Conservation (phyloP, 2,113 vertebrate species). For the Xenus cinereus region DNA sequence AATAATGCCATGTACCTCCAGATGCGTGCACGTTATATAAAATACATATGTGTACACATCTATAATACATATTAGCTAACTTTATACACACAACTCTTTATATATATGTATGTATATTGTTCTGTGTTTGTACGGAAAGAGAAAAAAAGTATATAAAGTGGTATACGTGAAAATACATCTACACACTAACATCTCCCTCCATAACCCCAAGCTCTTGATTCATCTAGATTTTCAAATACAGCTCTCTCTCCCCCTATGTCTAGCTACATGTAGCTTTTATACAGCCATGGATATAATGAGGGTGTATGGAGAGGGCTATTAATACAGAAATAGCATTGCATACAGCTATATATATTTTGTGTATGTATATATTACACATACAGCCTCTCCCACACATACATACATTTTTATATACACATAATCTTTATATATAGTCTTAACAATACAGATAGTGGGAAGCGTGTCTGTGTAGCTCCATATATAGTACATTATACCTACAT, state of each 20-base stretch:
- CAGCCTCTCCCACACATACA: background rate
- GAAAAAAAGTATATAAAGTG: background rate
- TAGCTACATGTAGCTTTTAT: background rate
- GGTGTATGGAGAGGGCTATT: no score
- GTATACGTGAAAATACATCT: background rate
- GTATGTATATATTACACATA: background rate
- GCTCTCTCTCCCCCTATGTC: background rate
- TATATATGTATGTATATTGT: background rate
- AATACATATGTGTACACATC: background rate
- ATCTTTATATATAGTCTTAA: background rate
- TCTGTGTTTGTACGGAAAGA: background rate
- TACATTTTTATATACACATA: background rate
- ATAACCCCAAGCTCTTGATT: no score
- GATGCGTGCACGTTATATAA: background rate
- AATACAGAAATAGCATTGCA: background rate
- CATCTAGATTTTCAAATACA: background rate
- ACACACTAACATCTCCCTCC: background rate
- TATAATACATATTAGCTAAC: background rate
- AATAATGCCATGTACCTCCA: no score
- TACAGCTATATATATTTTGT: no score
- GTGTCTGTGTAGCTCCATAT: background rate
- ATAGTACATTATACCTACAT: background rate
- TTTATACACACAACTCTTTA: no score
- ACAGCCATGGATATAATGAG: background rate
- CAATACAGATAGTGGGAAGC: background rate